Conservation (phyloP, 2,797 vertebrate genomes). For the Periophthalmus magnuspinnatus region DNA sequence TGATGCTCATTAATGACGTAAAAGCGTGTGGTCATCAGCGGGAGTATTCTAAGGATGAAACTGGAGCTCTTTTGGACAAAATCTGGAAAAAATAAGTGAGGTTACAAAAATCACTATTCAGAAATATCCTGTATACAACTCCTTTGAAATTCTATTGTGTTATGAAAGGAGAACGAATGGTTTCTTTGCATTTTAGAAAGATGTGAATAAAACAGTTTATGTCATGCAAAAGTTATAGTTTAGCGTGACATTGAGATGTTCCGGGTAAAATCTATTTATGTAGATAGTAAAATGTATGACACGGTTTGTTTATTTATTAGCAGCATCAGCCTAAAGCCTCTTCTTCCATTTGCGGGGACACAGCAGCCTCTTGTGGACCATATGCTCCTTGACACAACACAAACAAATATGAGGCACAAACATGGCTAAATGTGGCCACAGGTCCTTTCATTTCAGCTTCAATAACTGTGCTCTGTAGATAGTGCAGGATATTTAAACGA, state of each 20-base stretch:
- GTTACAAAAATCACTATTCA: no score
- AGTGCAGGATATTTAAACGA: no score
- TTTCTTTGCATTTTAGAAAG: no score
- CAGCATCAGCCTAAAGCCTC: not conserved
- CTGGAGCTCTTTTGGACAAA: not conserved
- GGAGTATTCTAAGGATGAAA: not conserved
- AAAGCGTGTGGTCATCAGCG: not conserved
- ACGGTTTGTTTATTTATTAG: not conserved
- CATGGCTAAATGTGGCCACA: not conserved
- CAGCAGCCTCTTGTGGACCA: slow-evolving; percentile 64
- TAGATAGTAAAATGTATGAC: not conserved
- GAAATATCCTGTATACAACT: no score
- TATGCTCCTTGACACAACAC: not conserved
- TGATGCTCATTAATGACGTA: not conserved
- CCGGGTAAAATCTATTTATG: not conserved
- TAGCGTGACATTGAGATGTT: not conserved
- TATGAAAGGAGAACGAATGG: no score
- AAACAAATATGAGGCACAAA: not conserved
- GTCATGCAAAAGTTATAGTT: not conserved
- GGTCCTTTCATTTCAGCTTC: not conserved
- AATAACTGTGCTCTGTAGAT: not conserved
- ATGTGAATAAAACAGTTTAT: not conserved
- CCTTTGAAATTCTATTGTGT: no score
- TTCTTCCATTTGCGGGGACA: slow-evolving; percentile 25
- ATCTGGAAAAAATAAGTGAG: not conserved